Percentiles rank a stretch among this genome's conserved stretches.
Conservation (phyloP, 1,140 invertebrate species). For the Drosophila miranda region DNA sequence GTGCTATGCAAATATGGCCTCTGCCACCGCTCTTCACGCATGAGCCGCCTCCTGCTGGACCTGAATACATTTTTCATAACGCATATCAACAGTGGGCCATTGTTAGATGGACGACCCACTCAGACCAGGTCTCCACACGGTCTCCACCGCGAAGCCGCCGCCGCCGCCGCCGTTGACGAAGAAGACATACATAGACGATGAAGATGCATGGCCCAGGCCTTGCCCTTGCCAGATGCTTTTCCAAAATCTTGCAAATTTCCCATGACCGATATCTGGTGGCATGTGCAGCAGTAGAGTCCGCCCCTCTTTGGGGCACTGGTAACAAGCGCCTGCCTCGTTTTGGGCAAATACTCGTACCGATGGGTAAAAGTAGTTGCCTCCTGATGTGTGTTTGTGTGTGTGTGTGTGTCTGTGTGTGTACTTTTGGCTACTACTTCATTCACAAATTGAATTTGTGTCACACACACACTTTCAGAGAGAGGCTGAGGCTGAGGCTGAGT, state of each 20-base stretch:
- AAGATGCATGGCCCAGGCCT: slow-evolving; percentile 62
- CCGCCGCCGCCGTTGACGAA: neutral
- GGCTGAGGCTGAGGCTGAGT: too few species aligned
- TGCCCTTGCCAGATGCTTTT: slow-evolving; percentile 31
- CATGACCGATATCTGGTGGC: slow-evolving; percentile 66
- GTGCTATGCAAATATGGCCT: slow-evolving; percentile 53
- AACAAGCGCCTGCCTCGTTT: slow-evolving; percentile 53
- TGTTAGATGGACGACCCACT: slow-evolving; percentile 47
- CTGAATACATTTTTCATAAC: slow-evolving; percentile 65
- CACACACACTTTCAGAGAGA: slow-evolving; percentile 6
- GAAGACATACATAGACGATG: slow-evolving; percentile 25
- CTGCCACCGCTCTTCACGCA: slow-evolving; percentile 50
- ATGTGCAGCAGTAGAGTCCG: slow-evolving; percentile 7
- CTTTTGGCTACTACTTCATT: slow-evolving; percentile 69
- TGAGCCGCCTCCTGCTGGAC: slow-evolving; percentile 30
- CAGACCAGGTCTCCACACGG: slow-evolving; percentile 13
- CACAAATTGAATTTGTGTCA: slow-evolving; percentile 77
- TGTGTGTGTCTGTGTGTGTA: slow-evolving; percentile 1
- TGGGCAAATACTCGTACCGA: slow-evolving; percentile 4
- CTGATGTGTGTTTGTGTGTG: slow-evolving; percentile 9
- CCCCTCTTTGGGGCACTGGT: slow-evolving; percentile 54
- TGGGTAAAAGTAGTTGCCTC: slow-evolving; percentile 52
- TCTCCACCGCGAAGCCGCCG: too few species aligned
- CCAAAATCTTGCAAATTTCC: slow-evolving; percentile 65
- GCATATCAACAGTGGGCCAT: slow-evolving; percentile 55